Base-by-base conservation (phyloP, 2,888 invertebrate species). In the Elmis aenea region DNA sequence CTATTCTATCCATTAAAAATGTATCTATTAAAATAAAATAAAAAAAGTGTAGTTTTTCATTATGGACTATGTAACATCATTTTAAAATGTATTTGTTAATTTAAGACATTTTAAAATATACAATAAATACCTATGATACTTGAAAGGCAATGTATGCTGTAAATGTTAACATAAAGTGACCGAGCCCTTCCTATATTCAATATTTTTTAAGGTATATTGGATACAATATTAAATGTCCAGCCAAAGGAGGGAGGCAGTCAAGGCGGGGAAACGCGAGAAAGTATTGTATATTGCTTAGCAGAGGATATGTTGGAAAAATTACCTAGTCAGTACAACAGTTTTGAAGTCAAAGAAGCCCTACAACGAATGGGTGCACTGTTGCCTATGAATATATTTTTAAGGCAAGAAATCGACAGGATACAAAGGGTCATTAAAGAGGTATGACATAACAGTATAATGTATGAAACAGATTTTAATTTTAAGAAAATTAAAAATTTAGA, bases 381-480 rank as follows among this genome's bases (percentile, higher is more conserved):
- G 31, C 95, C 96, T 0, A 92, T 96, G 88, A 95, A 94, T 62
- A 96, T 96, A 56, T 95, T 96, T 68, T 73, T 96, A 33, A 77
- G 83, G 39, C 83, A 84, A 69, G 83, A 83, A 68, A 77, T 79
- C 42, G 83, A 84, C 64, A 77, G 95, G 37, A 93, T 96, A 71
- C 87, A 91, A 61, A 78, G 78, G 45, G 94, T 95, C 5, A 84
- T 95, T 33, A 78, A 79, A 54, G 71, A 72, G 51, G 67, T 66
- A 18, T 48, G 75, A 76, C 5, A 18, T 6, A 8, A 18, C 8
- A 18, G 8, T 18, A 6, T 18, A 6, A 18, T 18, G 18, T 18
- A 18, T 8, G 8, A 5, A 18, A 18, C 6, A 6, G 1, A n/a
- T n/a, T n/a, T n/a, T n/a, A n/a, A n/a, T n/a, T n/a, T n/a, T n/a